Evolutionary conservation across 2,113 vertebrate genomes (phyloP), one percentile per base, ranked within the genome.

Genomic region (Hemibagrus wyckioides): DNA sequence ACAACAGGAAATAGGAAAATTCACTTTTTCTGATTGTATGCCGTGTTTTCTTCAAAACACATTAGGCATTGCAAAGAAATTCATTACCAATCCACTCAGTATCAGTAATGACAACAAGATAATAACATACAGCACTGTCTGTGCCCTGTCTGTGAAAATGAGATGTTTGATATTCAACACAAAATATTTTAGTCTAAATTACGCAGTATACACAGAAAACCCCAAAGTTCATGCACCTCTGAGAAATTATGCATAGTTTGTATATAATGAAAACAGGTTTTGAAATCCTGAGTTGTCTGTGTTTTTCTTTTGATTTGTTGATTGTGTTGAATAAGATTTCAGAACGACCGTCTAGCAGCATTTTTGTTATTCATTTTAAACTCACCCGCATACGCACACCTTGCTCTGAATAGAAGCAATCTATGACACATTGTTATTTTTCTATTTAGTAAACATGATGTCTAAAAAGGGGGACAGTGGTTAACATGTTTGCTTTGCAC

Each of bases 271-370:
- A 56, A 41, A 6, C 28, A 23, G 10, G 28, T 73, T 84, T 76
- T 2, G 2, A 63, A 67, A 76, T 44, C n/a, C 67, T 33, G 19
- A 54, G 5, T 54, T 5, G 9, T 63, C n/a, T 63, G 4, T 75
- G 48, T 48, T 84, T 61, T 86, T 82, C 52, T 36, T 30, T 82
- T 48, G 21, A 4, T 41, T 50, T 30, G 57, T 71, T 77, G 59
- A 54, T 5, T 71, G 33, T 85, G 44, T 85, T 33, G 44, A 71
- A 85, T 84, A n/a, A 19, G 25, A 1, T 57, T 71, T 81, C 11
- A 13, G 56, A 59, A 59, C 1, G 10, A 36, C 17, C 6, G 30
- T 41, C 1, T 10, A 14, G 13, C 6, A 15, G 8, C 1, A n/a
- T n/a, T 41, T 44, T 41, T 73, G 8, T 21, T 71, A 0, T 39